Evolutionary conservation across 2,113 vertebrate species (phyloP), one percentile per base, ranked within the genome.

Genomic region (Leuciscus idus): DNA sequence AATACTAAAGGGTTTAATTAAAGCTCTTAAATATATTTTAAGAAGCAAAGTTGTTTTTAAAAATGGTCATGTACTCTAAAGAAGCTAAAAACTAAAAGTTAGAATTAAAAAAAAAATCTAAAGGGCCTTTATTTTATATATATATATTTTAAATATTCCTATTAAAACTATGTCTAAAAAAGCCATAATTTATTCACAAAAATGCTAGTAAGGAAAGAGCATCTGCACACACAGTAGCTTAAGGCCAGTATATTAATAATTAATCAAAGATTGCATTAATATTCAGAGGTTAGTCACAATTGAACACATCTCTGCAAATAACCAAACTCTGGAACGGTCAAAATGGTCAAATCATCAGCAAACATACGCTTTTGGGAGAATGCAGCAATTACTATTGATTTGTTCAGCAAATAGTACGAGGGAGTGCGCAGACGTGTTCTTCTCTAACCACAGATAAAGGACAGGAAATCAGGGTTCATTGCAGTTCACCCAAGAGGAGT

Each of bases 241-340:
- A 36, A 17, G 23, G 84, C 12, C 17, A 85, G 19, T n/a, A 23
- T 26, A 19, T n/a, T 52, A 52, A 75, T 64, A 62, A 59, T 72
- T 88, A 52, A 68, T 73, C 70, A 33, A n/a, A 84, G 87, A 70
- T 36, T 83, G 89, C 88, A 90, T 86, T 17, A 13, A 39, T 46
- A 82, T 75, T 85, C 36, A 77, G 0, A 46, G 33, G 48, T 85
- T 85, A 81, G 66, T 86, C 81, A 86, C 15, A 26, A 26, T 26
- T 89, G 81, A 21, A 86, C 74, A 17, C 48, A 75, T 72, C 64
- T 33, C 43, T 75, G 70, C 76, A 55, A 50, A 68, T 33, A 62
- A 62, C n/a, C 73, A 87, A 83, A 80, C n/a, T 87, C 88, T 85
- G 86, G 86, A 89, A 89, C 73, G 74, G 86, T 85, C 88, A 87